Percentiles rank a stretch among this genome's conserved stretches.
Conservation (phyloP, 2,888 invertebrate genomes). For the Agrotis clavis region DNA sequence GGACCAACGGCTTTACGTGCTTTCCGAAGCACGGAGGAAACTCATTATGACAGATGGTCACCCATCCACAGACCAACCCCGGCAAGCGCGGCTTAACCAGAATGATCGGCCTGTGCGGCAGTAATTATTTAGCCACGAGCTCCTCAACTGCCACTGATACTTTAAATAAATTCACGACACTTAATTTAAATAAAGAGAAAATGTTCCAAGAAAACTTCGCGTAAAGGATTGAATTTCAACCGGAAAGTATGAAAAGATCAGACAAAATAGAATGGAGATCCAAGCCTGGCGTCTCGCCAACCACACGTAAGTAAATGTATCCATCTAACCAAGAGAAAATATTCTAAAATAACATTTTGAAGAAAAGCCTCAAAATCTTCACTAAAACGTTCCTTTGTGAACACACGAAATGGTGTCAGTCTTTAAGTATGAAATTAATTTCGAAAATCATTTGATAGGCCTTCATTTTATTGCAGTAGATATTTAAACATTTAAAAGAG, state of each 20-base stretch:
- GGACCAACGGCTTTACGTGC: too few relatives aligned
- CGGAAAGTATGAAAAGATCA: slow-evolving; percentile 36
- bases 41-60: too few relatives aligned
- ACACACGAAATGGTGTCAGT: neutral
- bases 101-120: too few relatives aligned
- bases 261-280: slow-evolving; percentile 24
- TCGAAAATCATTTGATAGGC: too few relatives aligned
- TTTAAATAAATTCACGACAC: neutral
- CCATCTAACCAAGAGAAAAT: slow-evolving; percentile 2
- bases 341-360: slow-evolving; percentile 23
- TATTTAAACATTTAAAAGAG: too few relatives aligned
- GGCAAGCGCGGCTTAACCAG: too few relatives aligned
- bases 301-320: neutral
- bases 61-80: too few relatives aligned
- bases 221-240: slow-evolving; percentile 39
- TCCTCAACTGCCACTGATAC: too few relatives aligned
- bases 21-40: too few relatives aligned
- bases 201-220: slow-evolving; percentile 7
- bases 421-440: neutral
- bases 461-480: too few relatives aligned
- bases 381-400: neutral
- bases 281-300: slow-evolving; percentile 37
- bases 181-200: slow-evolving; percentile 6
- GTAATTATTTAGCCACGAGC: too few relatives aligned
- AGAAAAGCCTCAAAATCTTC: neutral